These are phyloP conservation scores for Epizoanthus stellaris DNA, from an alignment of 92 coral and sea anemone species.

Conservation along the genomic window DNA sequence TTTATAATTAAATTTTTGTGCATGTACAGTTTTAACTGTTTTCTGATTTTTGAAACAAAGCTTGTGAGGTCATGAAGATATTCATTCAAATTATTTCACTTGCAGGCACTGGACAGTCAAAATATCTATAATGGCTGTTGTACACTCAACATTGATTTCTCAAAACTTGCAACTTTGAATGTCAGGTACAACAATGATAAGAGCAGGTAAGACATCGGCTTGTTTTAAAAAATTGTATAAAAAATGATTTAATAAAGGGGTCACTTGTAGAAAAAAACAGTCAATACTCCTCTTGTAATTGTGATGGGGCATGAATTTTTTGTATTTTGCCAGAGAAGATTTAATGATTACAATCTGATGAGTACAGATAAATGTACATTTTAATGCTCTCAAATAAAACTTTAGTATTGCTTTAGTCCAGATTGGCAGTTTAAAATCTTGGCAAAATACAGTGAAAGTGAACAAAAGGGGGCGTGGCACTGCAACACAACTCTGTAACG, in stretches of 20 bases:
- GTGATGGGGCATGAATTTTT: too few species aligned
- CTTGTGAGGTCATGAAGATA: constrained; percentile 32
- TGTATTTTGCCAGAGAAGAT: too few species aligned
- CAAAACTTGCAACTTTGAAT: constrained; percentile 80
- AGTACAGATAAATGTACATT: too few species aligned
- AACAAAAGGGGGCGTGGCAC: too few species aligned
- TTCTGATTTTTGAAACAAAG: constrained; percentile 7
- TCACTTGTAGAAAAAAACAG: background rate
- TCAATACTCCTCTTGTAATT: background rate
- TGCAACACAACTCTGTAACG: too few species aligned
- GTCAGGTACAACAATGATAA: constrained; percentile 96
- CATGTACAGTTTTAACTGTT: background rate
- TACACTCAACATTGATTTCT: constrained; percentile 88
- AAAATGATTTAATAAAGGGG: too few species aligned
- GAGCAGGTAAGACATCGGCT: constrained; percentile 70
- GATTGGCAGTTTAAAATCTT: too few species aligned
- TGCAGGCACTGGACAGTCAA: constrained; percentile 94
- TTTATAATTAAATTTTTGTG: background rate
- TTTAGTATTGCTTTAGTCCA: too few species aligned
- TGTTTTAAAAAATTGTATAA: background rate
- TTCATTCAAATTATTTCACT: background rate
- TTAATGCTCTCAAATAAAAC: too few species aligned
- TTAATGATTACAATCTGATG: too few species aligned
- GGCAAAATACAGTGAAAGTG: too few species aligned
- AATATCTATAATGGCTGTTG: constrained; percentile 98